Percentiles rank a stretch among this genome's conserved stretches.
These are phyloP conservation scores for Noctilio leporinus DNA, from an alignment of 2,113 vertebrate species.

Conservation along the genomic window DNA sequence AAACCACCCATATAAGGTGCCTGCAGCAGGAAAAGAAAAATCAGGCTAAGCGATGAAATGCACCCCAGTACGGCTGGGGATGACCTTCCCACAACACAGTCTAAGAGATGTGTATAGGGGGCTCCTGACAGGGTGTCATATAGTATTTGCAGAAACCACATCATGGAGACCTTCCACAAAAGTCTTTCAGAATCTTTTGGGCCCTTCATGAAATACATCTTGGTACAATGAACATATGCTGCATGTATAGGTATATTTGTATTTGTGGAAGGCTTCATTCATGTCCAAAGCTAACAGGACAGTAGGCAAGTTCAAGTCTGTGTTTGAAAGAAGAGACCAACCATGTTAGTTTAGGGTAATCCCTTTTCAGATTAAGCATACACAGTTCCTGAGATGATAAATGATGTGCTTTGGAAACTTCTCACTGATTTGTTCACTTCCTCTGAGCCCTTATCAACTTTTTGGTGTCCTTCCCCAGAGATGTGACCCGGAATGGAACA, in stretches of 20 bases:
- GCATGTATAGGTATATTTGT: neutral
- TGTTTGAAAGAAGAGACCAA: neutral
- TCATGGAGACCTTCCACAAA: neutral
- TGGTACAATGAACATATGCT: neutral
- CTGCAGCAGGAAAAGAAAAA: neutral
- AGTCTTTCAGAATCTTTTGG: neutral
- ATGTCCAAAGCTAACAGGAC: neutral
- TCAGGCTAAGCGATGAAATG: constrained; percentile 21
- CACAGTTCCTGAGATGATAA: neutral
- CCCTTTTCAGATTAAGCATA: neutral
- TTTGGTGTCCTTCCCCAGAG: neutral
- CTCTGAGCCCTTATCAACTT: neutral
- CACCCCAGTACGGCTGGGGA: neutral
- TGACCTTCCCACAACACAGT: neutral
- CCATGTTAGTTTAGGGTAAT: neutral
- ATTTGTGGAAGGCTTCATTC: neutral
- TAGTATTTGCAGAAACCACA: neutral
- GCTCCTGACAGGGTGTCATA: neutral
- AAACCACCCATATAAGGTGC: neutral
- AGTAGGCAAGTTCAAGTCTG: neutral
- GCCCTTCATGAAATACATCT: neutral
- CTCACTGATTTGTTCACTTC: neutral
- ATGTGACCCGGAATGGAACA: neutral
- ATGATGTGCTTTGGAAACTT: neutral
- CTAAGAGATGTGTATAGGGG: neutral